A percentile compares a stretch with the other conserved stretches of the same genome.
Evolutionary conservation across 2,113 vertebrate genomes (phyloP).

Genomic region (Salvelinus fontinalis): DNA sequence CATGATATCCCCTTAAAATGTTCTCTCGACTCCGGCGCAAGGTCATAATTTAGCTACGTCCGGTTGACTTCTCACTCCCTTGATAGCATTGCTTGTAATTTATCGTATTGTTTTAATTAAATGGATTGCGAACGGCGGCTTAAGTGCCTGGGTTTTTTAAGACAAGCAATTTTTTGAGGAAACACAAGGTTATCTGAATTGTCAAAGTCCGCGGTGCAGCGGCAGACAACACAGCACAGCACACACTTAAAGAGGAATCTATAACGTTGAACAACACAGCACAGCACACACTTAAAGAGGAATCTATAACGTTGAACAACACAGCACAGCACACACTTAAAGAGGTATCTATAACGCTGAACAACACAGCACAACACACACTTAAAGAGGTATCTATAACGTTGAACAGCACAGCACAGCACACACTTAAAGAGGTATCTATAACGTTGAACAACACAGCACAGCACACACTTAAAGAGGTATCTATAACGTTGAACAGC

Average conservation of each 20-base stretch:
- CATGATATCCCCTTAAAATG: constrained; percentile 46
- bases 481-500: too few species aligned
- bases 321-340: too few species aligned
- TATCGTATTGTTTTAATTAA: constrained; percentile 78
- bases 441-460: too few species aligned
- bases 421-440: too few species aligned
- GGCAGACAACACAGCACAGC: constrained; percentile 6
- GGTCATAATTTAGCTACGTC: constrained; percentile 69
- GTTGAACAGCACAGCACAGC: too few species aligned
- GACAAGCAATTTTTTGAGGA: constrained; percentile 58
- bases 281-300: constrained; percentile 51
- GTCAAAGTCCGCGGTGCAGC: constrained; percentile 43
- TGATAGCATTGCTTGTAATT: constrained; percentile 69
- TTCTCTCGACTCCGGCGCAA: constrained; percentile 43
- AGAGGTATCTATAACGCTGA: too few species aligned
- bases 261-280: constrained; percentile 55
- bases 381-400: too few species aligned
- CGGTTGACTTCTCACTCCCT: constrained; percentile 47
- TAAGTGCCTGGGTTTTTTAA: constrained; percentile 62
- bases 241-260: constrained; percentile 47
- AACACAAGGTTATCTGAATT: constrained; percentile 59
- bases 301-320: constrained; percentile 50
- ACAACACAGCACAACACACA: too few species aligned
- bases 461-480: too few species aligned
- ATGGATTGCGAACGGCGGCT: constrained; percentile 59